Base-by-base conservation (phyloP, 2,113 vertebrate genomes). In the Prionailurus viverrinus region DNA sequence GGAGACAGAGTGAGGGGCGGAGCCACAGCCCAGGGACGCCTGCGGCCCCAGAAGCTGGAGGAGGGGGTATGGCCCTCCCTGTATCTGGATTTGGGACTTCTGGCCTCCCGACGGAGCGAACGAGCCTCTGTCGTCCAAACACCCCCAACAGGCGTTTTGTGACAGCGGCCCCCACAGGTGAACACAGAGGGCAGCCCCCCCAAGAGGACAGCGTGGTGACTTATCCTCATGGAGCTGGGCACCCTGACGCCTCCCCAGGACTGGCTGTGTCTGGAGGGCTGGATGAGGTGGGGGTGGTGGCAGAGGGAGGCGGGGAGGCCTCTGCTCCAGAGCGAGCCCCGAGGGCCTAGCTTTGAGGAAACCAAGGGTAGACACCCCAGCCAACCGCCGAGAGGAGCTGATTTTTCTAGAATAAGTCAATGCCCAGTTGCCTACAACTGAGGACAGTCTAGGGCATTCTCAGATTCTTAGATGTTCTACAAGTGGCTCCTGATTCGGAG, bases 281-380 rank as follows among this genome's bases (percentile, higher is more conserved):
- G 33, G 3, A 16, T 5, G 1, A 4, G 0, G 36, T 3, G 45
- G 29, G 18, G 0, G 11, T 18, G 45, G 66, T 1, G 14, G 31
- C 23, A 31, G 39, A 18, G 2, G 15, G 48, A n/a, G 41, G 2
- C 0, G 8, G 25, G 33, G 53, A 21, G 53, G 39, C 53, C 41
- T 76, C 31, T 0, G 3, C 48, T 51, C 83, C 2, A 0, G 41
- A 31, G 11, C 4, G 27, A 1, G 58, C 36, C 19, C 48, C 29
- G 3, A 39, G 45, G 39, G 45, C 45, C 45, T 45, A 45, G 45
- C 45, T 45, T 45, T 0, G 6, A 71, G 39, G 76, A 61, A 10
- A 19, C 11, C 0, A 23, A 48, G 0, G 10, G 12, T 0, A 36
- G 66, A 19, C 12, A 27, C 4, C 15, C 4, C 11, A 5, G 2